Conservation (phyloP, 2,113 vertebrate genomes). For the Perca schrenkii region DNA sequence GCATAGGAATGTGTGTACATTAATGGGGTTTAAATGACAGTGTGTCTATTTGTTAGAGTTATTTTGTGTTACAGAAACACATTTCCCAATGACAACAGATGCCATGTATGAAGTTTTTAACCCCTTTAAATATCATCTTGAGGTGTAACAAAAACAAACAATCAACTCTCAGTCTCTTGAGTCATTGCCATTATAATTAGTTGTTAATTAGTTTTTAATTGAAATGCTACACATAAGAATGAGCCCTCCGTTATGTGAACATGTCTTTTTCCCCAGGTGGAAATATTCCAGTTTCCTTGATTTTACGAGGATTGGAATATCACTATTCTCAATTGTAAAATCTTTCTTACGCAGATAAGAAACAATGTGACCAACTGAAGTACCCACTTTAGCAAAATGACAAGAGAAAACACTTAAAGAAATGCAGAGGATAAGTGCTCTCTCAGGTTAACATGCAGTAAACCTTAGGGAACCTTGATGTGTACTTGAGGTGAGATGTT, state of each 20-base stretch:
- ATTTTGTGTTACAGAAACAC: conserved; percentile 7
- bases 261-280: conserved; percentile 17
- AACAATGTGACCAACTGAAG: conserved; percentile 13
- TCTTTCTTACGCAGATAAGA: background rate
- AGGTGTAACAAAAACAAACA: conserved; percentile 55
- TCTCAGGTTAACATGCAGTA: conserved; percentile 21
- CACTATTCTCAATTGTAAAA: conserved; percentile 17
- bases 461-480: background rate
- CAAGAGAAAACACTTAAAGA: conserved; percentile 15
- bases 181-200: conserved; percentile 51
- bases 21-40: background rate
- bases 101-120: conserved; percentile 32
- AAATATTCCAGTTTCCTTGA: conserved; percentile 23
- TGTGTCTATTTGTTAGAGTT: conserved; percentile 9
- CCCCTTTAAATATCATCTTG: conserved; percentile 41
- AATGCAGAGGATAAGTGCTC: conserved; percentile 16
- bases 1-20: background rate
- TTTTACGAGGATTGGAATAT: conserved; percentile 42
- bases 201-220: conserved; percentile 68
- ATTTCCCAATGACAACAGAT: conserved; percentile 2
- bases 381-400: conserved; percentile 24
- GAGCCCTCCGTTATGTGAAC: conserved; percentile 7
- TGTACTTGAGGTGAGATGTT: background rate
- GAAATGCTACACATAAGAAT: conserved; percentile 34
- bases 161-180: conserved; percentile 33